Conservation (phyloP, 2,113 vertebrate genomes). For the Ancistrus triradiatus region DNA sequence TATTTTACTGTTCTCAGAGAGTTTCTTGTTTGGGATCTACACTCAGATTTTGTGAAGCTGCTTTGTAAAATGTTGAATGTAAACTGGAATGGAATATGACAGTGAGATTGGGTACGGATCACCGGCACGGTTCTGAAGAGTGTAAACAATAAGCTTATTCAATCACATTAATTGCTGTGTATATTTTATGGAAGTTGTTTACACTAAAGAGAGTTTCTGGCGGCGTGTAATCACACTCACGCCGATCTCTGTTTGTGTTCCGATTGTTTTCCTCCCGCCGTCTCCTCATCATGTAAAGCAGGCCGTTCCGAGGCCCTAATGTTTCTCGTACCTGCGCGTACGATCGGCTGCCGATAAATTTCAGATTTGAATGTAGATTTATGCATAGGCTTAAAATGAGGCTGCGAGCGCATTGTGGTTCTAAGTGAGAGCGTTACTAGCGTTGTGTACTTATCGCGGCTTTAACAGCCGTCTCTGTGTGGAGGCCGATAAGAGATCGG, state of each 20-base stretch:
- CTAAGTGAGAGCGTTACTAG: slow-evolving; percentile 51
- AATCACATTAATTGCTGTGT: too few relatives aligned
- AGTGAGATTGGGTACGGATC: too few relatives aligned
- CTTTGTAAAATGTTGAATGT: too few relatives aligned
- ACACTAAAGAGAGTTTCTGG: too few relatives aligned
- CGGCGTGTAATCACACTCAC: slow-evolving; percentile 5
- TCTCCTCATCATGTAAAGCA: slow-evolving; percentile 58
- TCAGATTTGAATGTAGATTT: slow-evolving; percentile 64
- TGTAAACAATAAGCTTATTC: too few relatives aligned
- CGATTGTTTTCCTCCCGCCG: slow-evolving; percentile 36
- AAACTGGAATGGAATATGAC: too few relatives aligned
- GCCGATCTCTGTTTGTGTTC: slow-evolving; percentile 20
- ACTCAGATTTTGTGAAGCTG: too few relatives aligned
- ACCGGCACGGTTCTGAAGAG: too few relatives aligned
- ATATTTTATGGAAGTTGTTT: too few relatives aligned
- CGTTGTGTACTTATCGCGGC: slow-evolving; percentile 49
- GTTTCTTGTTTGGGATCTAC: too few relatives aligned
- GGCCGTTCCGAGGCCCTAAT: slow-evolving; percentile 38
- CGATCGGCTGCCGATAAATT: slow-evolving; percentile 52
- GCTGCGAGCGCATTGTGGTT: slow-evolving; percentile 42
- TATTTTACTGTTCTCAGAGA: too few relatives aligned
- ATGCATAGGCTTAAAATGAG: slow-evolving; percentile 65
- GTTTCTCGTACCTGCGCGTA: slow-evolving; percentile 40
- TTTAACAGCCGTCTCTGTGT: slow-evolving; percentile 22
- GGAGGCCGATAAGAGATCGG: too few relatives aligned